A percentile compares a stretch with the other conserved stretches of the same genome.
Evolutionary conservation across 2,888 invertebrate species (phyloP).

Genomic region (Philhelius pedissequus): DNA sequence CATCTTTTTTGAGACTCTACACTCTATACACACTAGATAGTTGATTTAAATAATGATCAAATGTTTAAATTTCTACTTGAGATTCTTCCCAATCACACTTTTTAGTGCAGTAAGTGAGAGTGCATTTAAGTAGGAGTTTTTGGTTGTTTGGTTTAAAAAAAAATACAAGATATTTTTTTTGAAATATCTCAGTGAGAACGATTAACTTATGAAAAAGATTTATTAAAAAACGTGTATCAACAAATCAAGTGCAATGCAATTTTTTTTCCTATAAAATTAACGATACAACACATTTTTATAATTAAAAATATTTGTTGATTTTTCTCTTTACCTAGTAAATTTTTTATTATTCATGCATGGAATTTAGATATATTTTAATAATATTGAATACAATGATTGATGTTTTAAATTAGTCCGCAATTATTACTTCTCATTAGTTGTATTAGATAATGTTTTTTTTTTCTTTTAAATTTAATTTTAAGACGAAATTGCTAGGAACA

Average conservation of each 20-base stretch:
- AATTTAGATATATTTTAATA: constrained; percentile 17
- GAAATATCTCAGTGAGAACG: constrained; percentile 35
- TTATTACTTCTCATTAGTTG: constrained; percentile 60
- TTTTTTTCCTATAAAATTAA: constrained; percentile 24
- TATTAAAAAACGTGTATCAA: constrained; percentile 12
- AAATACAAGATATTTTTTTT: background rate
- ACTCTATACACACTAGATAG: background rate
- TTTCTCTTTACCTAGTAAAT: constrained; percentile 50
- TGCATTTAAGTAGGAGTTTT: constrained; percentile 55
- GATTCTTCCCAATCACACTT: background rate
- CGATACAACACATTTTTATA: background rate
- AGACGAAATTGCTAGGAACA: constrained; percentile 36
- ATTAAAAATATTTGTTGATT: constrained; percentile 2
- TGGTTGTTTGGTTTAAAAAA: constrained; percentile 18
- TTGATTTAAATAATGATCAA: background rate
- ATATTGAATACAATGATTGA: constrained; percentile 9
- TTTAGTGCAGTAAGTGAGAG: constrained; percentile 37
- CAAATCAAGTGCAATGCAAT: constrained; percentile 47
- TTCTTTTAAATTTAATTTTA: constrained; percentile 9
- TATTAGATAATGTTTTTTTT: constrained; percentile 45
- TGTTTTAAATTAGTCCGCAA: background rate
- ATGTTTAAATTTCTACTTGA: background rate
- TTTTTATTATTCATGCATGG: constrained; percentile 25
- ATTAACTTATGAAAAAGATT: constrained; percentile 3
- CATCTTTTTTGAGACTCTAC: constrained; percentile 38